A percentile compares a stretch with the other conserved stretches of the same genome.
These are phyloP conservation scores for Drosophila kurseongensis DNA, from an alignment of 1,140 invertebrate species.

Conservation along the genomic window DNA sequence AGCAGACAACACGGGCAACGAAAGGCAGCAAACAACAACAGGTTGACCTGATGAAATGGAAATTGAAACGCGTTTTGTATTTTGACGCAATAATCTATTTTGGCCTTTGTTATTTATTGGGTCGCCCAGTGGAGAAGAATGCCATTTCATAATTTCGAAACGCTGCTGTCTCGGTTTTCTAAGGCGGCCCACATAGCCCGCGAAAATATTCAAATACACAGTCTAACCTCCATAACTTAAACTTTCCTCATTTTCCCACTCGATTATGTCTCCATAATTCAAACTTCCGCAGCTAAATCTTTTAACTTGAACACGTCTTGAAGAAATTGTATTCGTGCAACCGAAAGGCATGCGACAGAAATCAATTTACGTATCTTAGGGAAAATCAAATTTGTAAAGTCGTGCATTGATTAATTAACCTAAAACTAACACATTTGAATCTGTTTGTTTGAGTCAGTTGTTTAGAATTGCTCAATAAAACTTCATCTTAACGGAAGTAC, in stretches of 20 bases:
- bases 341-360: neutral
- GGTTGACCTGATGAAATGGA: constrained; percentile 78
- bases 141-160: constrained; percentile 61
- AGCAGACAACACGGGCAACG: neutral
- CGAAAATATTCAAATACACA: constrained; percentile 54
- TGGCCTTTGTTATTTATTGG: constrained; percentile 66
- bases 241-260: constrained; percentile 13
- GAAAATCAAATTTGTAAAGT: no score
- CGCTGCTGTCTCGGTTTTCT: constrained; percentile 28
- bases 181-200: constrained; percentile 20
- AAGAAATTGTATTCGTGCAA: neutral
- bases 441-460: no score
- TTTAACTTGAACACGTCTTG: neutral
- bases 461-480: no score
- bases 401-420: no score
- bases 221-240: neutral
- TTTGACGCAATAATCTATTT: constrained; percentile 72
- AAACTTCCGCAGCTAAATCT: neutral
- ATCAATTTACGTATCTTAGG: neutral
- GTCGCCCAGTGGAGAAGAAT: constrained; percentile 63
- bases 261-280: neutral
- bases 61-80: constrained; percentile 61
- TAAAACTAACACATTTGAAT: no score
- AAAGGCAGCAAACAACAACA: constrained; percentile 48
- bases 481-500: no score